phyloP scores from a whole-genome alignment of 2,797 vertebrate genomes.

The Pangasius sanitwongsei region DNA sequence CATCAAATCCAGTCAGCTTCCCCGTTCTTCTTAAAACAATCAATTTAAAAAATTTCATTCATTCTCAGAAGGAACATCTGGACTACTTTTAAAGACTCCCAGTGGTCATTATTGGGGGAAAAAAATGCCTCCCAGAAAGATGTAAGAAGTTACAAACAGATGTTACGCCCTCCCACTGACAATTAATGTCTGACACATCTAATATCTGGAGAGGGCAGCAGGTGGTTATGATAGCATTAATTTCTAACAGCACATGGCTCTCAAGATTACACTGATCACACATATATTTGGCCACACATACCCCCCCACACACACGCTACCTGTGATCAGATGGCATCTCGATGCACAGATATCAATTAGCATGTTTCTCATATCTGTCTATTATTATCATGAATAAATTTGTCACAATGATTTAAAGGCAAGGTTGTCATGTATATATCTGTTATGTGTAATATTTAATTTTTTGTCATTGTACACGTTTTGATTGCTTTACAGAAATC shows the following conservation, averaged over 20 bases:
- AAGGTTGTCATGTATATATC: neutral
- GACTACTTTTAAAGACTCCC: constrained; percentile 24
- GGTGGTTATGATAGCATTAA: constrained; percentile 57
- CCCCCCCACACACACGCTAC: neutral
- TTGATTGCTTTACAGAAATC: neutral
- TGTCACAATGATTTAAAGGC: neutral
- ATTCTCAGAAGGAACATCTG: constrained; percentile 18
- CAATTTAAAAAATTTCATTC: neutral
- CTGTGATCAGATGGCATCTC: neutral
- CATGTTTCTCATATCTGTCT: neutral
- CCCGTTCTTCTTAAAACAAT: neutral
- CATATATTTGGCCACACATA: constrained; percentile 2
- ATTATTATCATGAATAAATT: neutral
- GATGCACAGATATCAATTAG: neutral
- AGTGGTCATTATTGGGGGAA: neutral
- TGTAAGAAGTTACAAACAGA: constrained; percentile 57
- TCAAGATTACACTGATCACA: neutral
- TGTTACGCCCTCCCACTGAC: constrained; percentile 55
- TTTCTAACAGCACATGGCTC: constrained; percentile 22
- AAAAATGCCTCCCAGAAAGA: neutral
- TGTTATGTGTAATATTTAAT: neutral
- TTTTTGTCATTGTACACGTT: neutral
- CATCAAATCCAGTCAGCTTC: constrained; percentile 7
- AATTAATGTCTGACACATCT: constrained; percentile 59
- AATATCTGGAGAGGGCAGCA: constrained; percentile 59